Evolutionary conservation across 2,113 vertebrate genomes (phyloP), one percentile per base, ranked within the genome.

Genomic region (Chloebia gouldiae): DNA sequence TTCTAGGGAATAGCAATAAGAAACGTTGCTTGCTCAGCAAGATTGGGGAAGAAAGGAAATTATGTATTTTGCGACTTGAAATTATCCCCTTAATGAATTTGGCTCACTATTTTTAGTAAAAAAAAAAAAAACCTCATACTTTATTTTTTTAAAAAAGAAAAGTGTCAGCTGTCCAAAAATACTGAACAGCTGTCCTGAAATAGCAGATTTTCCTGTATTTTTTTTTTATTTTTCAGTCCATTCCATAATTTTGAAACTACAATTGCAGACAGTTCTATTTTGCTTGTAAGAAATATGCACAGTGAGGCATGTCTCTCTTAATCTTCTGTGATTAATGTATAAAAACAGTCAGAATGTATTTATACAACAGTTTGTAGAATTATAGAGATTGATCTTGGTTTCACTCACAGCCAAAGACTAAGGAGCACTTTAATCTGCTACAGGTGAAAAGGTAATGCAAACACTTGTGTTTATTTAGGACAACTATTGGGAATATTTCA

Each of bases 381-480:
- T 89, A 82, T 22, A 91, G 83, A 89, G 86, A 76, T 59, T 92
- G 86, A 96, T 93, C 92, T 96, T 91, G 77, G 69, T 97, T 96
- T 94, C 81, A 70, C 77, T 94, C 73, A 77, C 2, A 16, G 86
- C 95, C 96, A 93, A 94, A 89, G 66, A 61, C 53, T 72, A 96
- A 93, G 68, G 42, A 96, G 77, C 31, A 59, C 88, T 97, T 94
- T 94, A 96, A 96, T 96, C 91, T 93, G 76, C 77, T 82, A 59
- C 96, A 97, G 93, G 96, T 97, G 94, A 96, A 97, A 96, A 97
- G 91, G 96, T 95, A 97, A 97, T 71, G 86, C 83, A 96, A 97
- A 96, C 83, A 95, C 57, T 66, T 2, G 0, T 95, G 93, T 95
- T 96, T 95, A 94, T 72, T 96, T 95, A 97, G 95, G 92, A 89